These are phyloP conservation scores for Podiceps cristatus DNA, from an alignment of 2,113 vertebrate genomes.

Conservation along the genomic window DNA sequence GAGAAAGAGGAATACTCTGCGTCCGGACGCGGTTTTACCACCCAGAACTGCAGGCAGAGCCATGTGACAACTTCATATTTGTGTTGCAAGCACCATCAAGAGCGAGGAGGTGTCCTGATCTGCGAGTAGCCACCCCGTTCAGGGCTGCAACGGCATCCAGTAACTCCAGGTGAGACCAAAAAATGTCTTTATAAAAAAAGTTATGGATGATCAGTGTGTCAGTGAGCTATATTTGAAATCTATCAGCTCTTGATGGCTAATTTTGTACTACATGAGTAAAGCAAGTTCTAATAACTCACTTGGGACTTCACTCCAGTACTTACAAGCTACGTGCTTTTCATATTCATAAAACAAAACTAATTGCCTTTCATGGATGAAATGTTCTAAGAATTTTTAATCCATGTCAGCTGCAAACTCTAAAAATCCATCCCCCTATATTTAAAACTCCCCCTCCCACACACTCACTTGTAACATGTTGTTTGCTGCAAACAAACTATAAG, in stretches of 20 bases:
- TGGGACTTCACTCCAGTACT: slow-evolving; percentile 71
- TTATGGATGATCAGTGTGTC: slow-evolving; percentile 57
- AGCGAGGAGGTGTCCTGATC: not conserved
- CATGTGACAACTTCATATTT: no score
- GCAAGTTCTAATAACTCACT: slow-evolving; percentile 74
- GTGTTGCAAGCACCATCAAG: not conserved
- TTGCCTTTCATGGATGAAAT: slow-evolving; percentile 76
- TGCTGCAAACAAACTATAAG: slow-evolving; percentile 33
- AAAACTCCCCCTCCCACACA: slow-evolving; percentile 31
- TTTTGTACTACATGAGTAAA: slow-evolving; percentile 74
- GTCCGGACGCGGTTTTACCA: not conserved
- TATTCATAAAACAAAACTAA: slow-evolving; percentile 77
- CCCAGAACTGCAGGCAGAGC: not conserved
- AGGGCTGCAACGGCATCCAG: not conserved
- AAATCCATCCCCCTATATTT: slow-evolving; percentile 38
- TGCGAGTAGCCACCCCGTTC: not conserved
- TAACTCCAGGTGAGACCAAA: slow-evolving; percentile 10
- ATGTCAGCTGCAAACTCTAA: slow-evolving; percentile 62
- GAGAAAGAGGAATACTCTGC: not conserved
- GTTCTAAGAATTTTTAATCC: slow-evolving; percentile 71
- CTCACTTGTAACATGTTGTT: slow-evolving; percentile 24
- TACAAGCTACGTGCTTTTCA: slow-evolving; percentile 74
- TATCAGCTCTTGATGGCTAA: slow-evolving; percentile 71
- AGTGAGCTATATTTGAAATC: slow-evolving; percentile 65
- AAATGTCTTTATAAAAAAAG: slow-evolving; percentile 10